phyloP scores from a whole-genome alignment of 2,113 vertebrate species.

The Himantopus leucocephalus region DNA sequence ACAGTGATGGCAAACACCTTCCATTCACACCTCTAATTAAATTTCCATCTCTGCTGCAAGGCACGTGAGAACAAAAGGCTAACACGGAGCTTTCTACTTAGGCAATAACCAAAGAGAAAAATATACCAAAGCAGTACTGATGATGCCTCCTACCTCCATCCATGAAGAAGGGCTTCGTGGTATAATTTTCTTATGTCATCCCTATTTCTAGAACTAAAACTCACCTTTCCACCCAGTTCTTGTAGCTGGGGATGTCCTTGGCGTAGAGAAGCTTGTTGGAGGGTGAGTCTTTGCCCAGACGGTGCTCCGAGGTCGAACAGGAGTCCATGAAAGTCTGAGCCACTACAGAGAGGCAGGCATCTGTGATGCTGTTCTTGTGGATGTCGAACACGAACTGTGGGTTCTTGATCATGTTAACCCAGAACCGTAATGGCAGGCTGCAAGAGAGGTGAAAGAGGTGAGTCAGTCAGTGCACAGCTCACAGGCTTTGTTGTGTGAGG shows the following conservation, averaged over 20 bases:
- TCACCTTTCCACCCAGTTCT: constrained; percentile 99
- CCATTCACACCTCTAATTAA: not conserved
- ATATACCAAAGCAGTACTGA: not conserved
- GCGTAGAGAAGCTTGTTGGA: constrained; percentile 98
- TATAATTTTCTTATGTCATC: not conserved
- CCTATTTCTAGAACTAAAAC: not conserved
- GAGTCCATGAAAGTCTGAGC: constrained; percentile 99
- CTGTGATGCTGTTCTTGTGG: constrained; percentile 98
- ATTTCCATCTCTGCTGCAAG: not conserved
- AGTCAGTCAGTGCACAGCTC: not conserved
- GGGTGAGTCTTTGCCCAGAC: constrained; percentile 96
- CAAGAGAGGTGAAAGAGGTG: not conserved
- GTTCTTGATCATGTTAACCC: constrained; percentile 99
- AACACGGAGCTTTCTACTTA: not conserved
- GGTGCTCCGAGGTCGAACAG: constrained; percentile 96
- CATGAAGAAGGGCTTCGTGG: not conserved
- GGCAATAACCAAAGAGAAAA: not conserved
- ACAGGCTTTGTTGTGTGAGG: too few relatives aligned
- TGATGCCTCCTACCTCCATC: not conserved
- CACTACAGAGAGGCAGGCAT: constrained; percentile 95
- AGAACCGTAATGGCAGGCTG: constrained; percentile 93
- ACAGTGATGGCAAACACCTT: not conserved
- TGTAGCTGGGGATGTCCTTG: constrained; percentile 99
- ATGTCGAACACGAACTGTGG: constrained; percentile 99
- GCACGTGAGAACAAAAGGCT: not conserved